Evolutionary conservation across 2,113 vertebrate genomes (phyloP), one percentile per base, ranked within the genome.

Genomic region (Ondatra zibethicus): DNA sequence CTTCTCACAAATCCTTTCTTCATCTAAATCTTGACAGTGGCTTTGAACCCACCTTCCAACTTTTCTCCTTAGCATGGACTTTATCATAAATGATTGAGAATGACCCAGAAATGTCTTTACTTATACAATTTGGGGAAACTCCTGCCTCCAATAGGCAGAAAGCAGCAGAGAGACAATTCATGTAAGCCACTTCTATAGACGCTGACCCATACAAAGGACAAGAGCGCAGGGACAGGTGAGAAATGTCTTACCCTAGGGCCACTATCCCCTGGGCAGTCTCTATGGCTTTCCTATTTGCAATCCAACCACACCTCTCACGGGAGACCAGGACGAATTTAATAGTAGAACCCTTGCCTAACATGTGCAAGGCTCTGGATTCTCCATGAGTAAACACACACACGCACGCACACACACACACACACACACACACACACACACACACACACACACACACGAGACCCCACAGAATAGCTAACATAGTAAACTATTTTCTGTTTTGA

Each of bases 401-500:
- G 29, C 17, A 89, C 42, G 63, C 29, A 45, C 58, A 73, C 21
- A 80, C 33, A 63, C 70, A 72, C 33, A 39, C 70, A 73, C 70
- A 72, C 36, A 61, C 50, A 77, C 72, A 73, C n/a, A 75, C 73
- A 75, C 21, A 52, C 9, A 58, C 27, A 29, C 52, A 42, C n/a
- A 50, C 45, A 39, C 50, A 81, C 25, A 88, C 52, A 89, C 55
- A 61, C 55, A 88, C 19, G 50, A 4, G 23, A 5, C 3, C 23
- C 39, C 88, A 27, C 42, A 86, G 61, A 81, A 68, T 77, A 58
- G 42, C 45, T 52, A 23, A n/a, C 23, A 3, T 1, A 7, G 7
- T 77, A 58, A 52, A 96, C 42, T 84, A 52, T 66, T 78, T 78
- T 92, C 61, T 97, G 42, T 77, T 78, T 81, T 82, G 29, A 95